Percentiles rank a stretch among this genome's conserved stretches.
These are phyloP conservation scores for Cyclargus thomasi DNA, from an alignment of 1,140 invertebrate species.

Conservation along the genomic window DNA sequence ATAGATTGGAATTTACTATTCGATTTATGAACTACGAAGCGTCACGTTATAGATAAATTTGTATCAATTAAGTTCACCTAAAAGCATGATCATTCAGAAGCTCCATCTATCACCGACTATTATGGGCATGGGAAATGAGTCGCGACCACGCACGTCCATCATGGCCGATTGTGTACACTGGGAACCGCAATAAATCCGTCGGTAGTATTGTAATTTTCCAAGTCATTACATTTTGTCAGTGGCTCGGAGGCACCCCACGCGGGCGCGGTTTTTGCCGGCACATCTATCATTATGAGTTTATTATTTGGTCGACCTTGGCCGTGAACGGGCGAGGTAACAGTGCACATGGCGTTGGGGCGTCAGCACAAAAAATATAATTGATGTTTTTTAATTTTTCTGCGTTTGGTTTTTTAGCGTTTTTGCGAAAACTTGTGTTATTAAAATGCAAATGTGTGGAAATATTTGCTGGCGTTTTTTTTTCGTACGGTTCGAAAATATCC, in stretches of 20 bases:
- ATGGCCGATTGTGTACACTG: conserved; percentile 4
- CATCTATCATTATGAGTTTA: conserved; percentile 59
- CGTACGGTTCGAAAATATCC: background rate
- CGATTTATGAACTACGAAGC: background rate
- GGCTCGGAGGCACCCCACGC: conserved; percentile 52
- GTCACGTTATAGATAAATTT: background rate
- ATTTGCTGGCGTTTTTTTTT: background rate
- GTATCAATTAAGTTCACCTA: background rate
- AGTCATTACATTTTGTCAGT: conserved; percentile 58
- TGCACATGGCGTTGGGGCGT: conserved; percentile 5
- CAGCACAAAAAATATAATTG: background rate
- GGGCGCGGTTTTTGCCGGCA: conserved; percentile 54
- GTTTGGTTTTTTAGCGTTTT: background rate
- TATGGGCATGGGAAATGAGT: background rate
- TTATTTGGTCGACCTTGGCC: conserved; percentile 66
- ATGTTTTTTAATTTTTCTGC: conserved; percentile 12
- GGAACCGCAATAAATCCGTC: conserved; percentile 28
- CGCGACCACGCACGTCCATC: conserved; percentile 2
- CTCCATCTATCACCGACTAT: background rate
- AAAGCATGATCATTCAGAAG: background rate
- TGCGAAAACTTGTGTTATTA: background rate
- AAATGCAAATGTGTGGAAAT: background rate
- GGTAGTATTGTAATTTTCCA: conserved; percentile 55
- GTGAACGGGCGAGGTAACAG: conserved; percentile 51
- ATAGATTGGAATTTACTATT: background rate